phyloP scores from a whole-genome alignment of 1,140 invertebrate species.

The Phenacoccus solenopsis region DNA sequence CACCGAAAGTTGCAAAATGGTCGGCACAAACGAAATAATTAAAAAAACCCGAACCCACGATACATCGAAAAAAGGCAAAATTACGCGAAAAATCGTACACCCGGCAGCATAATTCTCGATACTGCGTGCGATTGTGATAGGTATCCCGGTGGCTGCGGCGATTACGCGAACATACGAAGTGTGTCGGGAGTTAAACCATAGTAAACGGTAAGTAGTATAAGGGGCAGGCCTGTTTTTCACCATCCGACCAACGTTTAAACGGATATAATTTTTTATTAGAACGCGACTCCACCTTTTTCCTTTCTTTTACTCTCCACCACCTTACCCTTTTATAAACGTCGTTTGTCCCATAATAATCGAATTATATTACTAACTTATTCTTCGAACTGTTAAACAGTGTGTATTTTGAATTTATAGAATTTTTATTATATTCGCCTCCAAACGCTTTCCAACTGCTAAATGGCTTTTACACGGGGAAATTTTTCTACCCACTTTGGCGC shows the following conservation, averaged over 20 bases:
- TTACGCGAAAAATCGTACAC: too few species aligned
- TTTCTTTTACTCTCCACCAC: background rate
- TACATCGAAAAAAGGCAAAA: too few species aligned
- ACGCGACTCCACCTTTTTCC: constrained; percentile 10
- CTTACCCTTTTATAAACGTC: background rate
- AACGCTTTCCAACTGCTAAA: too few species aligned
- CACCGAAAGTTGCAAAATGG: too few species aligned
- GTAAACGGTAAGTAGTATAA: constrained; percentile 6
- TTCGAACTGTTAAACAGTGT: background rate
- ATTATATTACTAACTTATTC: background rate
- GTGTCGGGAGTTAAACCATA: background rate
- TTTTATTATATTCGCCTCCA: background rate
- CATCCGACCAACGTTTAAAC: constrained; percentile 17
- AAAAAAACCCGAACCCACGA: too few species aligned
- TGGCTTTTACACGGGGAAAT: too few species aligned
- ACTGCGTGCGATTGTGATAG: too few species aligned
- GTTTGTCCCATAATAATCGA: background rate
- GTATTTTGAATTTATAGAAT: background rate
- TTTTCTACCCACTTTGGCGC: too few species aligned
- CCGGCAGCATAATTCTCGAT: too few species aligned
- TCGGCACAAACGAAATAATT: too few species aligned
- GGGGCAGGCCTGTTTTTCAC: constrained; percentile 16
- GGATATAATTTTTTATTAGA: constrained; percentile 16
- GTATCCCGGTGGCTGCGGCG: too few species aligned
- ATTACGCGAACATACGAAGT: too few species aligned